Evolutionary conservation across 2,888 invertebrate species (phyloP).

Genomic region (Drosophila mimica): DNA sequence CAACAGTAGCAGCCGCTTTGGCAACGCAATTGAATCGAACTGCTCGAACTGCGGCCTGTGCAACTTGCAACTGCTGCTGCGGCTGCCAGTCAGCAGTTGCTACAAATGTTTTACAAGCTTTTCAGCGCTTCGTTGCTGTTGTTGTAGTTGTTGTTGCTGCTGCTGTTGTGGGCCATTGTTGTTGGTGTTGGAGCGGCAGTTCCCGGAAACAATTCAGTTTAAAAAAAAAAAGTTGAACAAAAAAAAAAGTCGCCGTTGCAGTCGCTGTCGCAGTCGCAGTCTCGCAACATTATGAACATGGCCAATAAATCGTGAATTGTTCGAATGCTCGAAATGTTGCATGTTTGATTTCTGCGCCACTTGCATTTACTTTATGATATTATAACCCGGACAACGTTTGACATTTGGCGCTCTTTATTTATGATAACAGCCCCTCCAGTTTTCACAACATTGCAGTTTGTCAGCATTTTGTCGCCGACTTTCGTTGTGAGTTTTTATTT

Average conservation of each 20-base stretch:
- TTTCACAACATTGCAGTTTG: slow-evolving; percentile 64
- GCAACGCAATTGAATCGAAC: slow-evolving; percentile 59
- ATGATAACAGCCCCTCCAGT: slow-evolving; percentile 67
- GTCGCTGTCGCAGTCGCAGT: slow-evolving; percentile 4
- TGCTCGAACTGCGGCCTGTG: slow-evolving; percentile 42
- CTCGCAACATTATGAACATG: slow-evolving; percentile 68
- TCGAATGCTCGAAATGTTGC: slow-evolving; percentile 71
- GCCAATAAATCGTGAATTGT: slow-evolving; percentile 78
- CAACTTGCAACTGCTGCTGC: slow-evolving; percentile 38
- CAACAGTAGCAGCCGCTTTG: slow-evolving; percentile 65
- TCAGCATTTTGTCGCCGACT: slow-evolving; percentile 74
- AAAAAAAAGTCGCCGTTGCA: slow-evolving; percentile 12
- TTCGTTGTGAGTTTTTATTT: slow-evolving; percentile 40
- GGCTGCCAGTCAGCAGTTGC: slow-evolving; percentile 63
- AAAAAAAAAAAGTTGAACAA: slow-evolving; percentile 22
- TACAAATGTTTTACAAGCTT: slow-evolving; percentile 80
- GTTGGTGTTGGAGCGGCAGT: slow-evolving; percentile 68
- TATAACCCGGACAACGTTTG: slow-evolving; percentile 68
- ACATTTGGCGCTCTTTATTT: slow-evolving; percentile 74
- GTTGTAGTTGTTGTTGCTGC: slow-evolving; percentile 44
- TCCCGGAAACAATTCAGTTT: slow-evolving; percentile 81
- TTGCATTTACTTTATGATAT: slow-evolving; percentile 80
- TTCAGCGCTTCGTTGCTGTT: slow-evolving; percentile 71
- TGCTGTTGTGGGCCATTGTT: slow-evolving; percentile 59
- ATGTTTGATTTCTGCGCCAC: slow-evolving; percentile 78